Evolutionary conservation across 2,888 invertebrate species (phyloP).

Genomic region (Myopa tessellatipennis): DNA sequence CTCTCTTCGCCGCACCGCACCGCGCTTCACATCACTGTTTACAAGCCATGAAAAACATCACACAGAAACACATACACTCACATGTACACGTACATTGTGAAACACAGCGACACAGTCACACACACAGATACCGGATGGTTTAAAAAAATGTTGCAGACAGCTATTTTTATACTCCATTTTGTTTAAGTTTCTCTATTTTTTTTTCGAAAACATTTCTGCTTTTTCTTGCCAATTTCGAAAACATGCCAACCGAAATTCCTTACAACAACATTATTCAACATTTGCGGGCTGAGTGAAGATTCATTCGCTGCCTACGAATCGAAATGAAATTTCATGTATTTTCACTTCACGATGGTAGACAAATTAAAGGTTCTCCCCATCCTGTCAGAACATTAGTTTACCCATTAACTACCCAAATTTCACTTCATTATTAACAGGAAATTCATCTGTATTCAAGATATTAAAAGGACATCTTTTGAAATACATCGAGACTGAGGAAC

Average conservation of each 20-base stretch:
- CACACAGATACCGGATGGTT: too few relatives aligned
- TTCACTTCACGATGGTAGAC: too few relatives aligned
- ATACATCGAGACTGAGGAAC: too few relatives aligned
- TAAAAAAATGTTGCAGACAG: conserved; percentile 14
- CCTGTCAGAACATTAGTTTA: too few relatives aligned
- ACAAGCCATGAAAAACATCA: conserved; percentile 15
- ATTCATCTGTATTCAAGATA: too few relatives aligned
- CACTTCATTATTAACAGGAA: too few relatives aligned
- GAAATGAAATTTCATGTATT: too few relatives aligned
- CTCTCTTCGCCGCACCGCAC: conserved; percentile 15
- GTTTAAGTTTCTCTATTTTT: neutral
- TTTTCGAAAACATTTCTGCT: neutral
- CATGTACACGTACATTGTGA: neutral
- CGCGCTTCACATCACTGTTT: neutral
- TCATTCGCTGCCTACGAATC: too few relatives aligned
- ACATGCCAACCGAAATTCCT: neutral
- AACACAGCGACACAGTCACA: neutral
- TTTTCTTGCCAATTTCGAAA: neutral
- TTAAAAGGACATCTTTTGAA: too few relatives aligned
- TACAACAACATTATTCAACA: neutral
- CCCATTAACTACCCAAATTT: too few relatives aligned
- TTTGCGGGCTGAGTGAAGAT: neutral
- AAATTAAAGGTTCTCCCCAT: too few relatives aligned
- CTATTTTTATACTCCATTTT: neutral
- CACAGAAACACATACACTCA: neutral